Evolutionary conservation across 2,797 vertebrate species (phyloP).

Genomic region (Enteromius trimaculatus): DNA sequence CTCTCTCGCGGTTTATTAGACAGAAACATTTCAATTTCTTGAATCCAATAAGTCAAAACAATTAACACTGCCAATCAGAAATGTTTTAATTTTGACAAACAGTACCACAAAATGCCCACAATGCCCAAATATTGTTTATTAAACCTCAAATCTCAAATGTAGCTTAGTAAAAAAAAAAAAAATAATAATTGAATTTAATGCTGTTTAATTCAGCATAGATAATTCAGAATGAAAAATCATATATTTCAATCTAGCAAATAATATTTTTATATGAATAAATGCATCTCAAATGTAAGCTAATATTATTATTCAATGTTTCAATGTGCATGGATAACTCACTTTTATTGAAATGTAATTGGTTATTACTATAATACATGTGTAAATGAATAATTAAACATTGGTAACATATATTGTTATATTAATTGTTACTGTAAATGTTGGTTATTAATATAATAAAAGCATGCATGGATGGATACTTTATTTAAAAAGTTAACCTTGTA

Average conservation of each 20-base stretch:
- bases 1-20: not conserved
- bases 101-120: not conserved
- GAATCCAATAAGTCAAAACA: not conserved
- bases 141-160: too few relatives aligned
- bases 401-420: not conserved
- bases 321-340: not conserved
- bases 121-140: not conserved
- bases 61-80: not conserved
- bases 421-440: not conserved
- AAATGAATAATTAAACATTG: not conserved
- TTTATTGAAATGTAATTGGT: not conserved
- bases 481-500: too few relatives aligned
- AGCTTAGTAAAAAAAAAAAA: not conserved
- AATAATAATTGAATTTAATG: not conserved
- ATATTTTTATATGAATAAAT: not conserved
- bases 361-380: not conserved
- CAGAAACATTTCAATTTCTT: not conserved
- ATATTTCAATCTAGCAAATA: not conserved
- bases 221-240: not conserved
- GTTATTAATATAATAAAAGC: not conserved
- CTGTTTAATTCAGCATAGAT: not conserved
- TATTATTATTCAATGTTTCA: not conserved
- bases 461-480: not conserved
- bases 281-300: not conserved
- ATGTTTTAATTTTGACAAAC: not conserved